phyloP scores from a whole-genome alignment of 2,113 vertebrate genomes.

The Cettia cetti region DNA sequence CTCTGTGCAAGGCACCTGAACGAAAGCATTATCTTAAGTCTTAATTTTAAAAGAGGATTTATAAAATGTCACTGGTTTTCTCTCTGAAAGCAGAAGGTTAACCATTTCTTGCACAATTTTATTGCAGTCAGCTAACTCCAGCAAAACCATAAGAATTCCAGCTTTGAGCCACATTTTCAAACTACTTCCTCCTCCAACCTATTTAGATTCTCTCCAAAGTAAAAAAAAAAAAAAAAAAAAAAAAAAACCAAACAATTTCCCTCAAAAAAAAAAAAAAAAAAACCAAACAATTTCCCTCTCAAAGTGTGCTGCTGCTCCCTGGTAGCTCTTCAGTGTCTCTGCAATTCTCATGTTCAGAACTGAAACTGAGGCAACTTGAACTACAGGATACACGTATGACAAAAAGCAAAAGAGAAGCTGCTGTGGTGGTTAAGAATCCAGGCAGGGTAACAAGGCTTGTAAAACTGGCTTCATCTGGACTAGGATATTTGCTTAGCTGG shows the following conservation, averaged over 20 bases:
- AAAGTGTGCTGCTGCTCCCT: rapidly evolving
- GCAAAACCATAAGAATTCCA: background rate
- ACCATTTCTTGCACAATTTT: background rate
- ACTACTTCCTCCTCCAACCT: background rate
- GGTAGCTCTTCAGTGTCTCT: background rate
- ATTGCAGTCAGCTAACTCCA: background rate
- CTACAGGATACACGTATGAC: rapidly evolving
- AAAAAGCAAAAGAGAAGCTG: background rate
- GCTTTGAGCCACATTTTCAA: background rate
- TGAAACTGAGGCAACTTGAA: background rate
- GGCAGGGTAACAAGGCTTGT: background rate
- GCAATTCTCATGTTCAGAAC: background rate
- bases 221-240: background rate
- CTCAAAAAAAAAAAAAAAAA: background rate
- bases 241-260: too few species aligned
- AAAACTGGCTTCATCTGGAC: background rate
- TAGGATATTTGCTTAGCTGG: background rate
- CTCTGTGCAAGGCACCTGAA: background rate
- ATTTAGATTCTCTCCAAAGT: background rate
- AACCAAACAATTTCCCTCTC: background rate
- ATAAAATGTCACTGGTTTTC: background rate
- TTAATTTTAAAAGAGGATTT: background rate
- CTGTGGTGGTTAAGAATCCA: background rate
- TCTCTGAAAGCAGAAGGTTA: background rate
- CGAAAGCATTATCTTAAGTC: background rate